phyloP scores from a whole-genome alignment of 1,140 invertebrate species.

The Anoplolepis gracilipes region DNA sequence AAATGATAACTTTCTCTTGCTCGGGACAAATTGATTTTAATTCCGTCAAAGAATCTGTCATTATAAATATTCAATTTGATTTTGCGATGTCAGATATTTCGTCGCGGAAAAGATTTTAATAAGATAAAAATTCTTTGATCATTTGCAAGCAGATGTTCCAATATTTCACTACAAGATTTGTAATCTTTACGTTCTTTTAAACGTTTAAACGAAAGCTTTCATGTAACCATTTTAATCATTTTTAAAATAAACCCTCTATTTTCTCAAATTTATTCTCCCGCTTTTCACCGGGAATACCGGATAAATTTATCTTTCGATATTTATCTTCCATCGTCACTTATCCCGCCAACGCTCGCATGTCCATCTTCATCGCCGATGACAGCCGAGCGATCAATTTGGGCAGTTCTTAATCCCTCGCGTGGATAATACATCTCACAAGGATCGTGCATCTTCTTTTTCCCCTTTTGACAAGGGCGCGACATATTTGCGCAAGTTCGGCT shows the following conservation, averaged over 20 bases:
- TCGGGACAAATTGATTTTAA: not conserved
- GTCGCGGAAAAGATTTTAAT: not conserved
- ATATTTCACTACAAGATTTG: slow-evolving; percentile 11
- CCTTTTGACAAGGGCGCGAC: slow-evolving; percentile 43
- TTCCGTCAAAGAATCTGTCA: not conserved
- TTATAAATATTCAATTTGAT: not conserved
- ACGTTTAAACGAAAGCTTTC: not conserved
- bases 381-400: slow-evolving; percentile 44
- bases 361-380: slow-evolving; percentile 52
- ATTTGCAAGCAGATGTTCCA: not conserved
- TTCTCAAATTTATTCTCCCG: slow-evolving; percentile 50
- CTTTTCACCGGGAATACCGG: slow-evolving; percentile 16
- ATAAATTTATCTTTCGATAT: slow-evolving; percentile 57
- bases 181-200: not conserved
- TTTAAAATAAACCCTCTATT: not conserved
- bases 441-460: slow-evolving; percentile 57
- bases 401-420: slow-evolving; percentile 41
- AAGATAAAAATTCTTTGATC: not conserved
- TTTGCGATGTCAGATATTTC: not conserved
- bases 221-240: not conserved
- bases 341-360: slow-evolving; percentile 49
- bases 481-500: slow-evolving; percentile 68
- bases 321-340: slow-evolving; percentile 46
- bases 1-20: not conserved
- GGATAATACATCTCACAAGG: slow-evolving; percentile 56